phyloP scores from a whole-genome alignment of 2,113 vertebrate species.

The Opisthocomus hoazin region DNA sequence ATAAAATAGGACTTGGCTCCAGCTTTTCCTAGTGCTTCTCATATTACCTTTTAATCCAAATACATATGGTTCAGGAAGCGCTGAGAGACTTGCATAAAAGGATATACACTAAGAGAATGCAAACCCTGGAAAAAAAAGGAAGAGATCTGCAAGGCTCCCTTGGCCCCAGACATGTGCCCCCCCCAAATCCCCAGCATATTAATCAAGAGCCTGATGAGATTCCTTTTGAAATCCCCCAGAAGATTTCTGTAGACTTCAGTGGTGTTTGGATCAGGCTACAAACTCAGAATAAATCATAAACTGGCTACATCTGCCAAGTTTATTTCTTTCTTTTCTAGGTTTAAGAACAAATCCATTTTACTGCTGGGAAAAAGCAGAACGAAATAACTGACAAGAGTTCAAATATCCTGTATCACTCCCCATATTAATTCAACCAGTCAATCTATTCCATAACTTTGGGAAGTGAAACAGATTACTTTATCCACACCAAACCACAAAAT shows the following conservation, averaged over 20 bases:
- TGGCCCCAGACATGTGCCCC: neutral
- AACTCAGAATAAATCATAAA: constrained; percentile 54
- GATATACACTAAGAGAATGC: constrained; percentile 20
- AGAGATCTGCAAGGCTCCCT: constrained; percentile 32
- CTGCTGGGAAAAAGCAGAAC: constrained; percentile 53
- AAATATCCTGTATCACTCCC: constrained; percentile 22
- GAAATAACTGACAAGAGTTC: constrained; percentile 33
- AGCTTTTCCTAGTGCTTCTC: constrained; percentile 37
- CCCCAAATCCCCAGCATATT: constrained; percentile 20
- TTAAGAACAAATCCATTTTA: constrained; percentile 51
- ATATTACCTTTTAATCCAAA: constrained; percentile 55
- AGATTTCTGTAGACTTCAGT: constrained; percentile 34
- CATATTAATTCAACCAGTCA: constrained; percentile 24
- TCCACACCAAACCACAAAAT: neutral
- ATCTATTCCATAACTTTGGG: neutral
- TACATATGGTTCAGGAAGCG: constrained; percentile 38
- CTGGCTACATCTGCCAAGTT: constrained; percentile 39
- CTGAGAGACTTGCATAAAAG: constrained; percentile 27
- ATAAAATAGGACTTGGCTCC: constrained; percentile 34
- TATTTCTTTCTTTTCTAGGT: constrained; percentile 45
- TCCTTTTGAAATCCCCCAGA: constrained; percentile 42
- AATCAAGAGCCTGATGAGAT: constrained; percentile 41
- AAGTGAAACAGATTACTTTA: constrained; percentile 12
- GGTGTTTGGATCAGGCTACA: constrained; percentile 43
- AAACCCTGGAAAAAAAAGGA: constrained; percentile 7